These are phyloP conservation scores for Stegostoma tigrinum DNA, from an alignment of 2,113 vertebrate species.

Conservation along the genomic window DNA sequence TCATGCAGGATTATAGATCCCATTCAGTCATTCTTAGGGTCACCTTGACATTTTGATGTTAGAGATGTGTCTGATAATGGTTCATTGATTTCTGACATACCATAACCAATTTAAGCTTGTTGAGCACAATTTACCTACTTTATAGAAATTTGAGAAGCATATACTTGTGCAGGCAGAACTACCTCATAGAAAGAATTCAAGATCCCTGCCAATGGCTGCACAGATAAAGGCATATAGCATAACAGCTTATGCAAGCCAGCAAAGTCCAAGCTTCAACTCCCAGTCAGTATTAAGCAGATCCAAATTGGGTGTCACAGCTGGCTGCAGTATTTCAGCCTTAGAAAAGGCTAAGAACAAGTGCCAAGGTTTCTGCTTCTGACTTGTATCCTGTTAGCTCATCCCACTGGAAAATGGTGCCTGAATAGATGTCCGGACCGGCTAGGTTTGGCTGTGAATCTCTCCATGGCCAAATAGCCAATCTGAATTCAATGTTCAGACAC, in stretches of 20 bases:
- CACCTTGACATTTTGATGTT: not conserved
- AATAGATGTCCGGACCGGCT: not conserved
- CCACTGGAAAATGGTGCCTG: not conserved
- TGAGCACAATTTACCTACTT: not conserved
- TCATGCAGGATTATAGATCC: not conserved
- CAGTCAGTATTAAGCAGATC: not conserved
- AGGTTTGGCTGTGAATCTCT: not conserved
- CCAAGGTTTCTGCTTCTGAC: not conserved
- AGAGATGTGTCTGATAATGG: not conserved
- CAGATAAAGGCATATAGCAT: not conserved
- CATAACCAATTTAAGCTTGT: not conserved
- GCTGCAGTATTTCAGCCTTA: too few relatives aligned
- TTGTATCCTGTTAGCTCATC: not conserved
- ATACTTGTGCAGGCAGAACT: slow-evolving; percentile 6
- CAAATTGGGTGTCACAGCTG: not conserved
- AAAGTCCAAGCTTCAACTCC: not conserved
- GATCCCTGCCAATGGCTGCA: not conserved
- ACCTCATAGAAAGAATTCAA: not conserved
- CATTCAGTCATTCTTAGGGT: not conserved
- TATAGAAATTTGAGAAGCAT: not conserved
- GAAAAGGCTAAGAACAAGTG: not conserved
- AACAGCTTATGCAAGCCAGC: not conserved
- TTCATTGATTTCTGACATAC: slow-evolving; percentile 4
- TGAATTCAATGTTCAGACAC: not conserved
- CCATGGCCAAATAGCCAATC: not conserved